Conservation (phyloP, 2,888 invertebrate species). For the Agrotis ipsilon region DNA sequence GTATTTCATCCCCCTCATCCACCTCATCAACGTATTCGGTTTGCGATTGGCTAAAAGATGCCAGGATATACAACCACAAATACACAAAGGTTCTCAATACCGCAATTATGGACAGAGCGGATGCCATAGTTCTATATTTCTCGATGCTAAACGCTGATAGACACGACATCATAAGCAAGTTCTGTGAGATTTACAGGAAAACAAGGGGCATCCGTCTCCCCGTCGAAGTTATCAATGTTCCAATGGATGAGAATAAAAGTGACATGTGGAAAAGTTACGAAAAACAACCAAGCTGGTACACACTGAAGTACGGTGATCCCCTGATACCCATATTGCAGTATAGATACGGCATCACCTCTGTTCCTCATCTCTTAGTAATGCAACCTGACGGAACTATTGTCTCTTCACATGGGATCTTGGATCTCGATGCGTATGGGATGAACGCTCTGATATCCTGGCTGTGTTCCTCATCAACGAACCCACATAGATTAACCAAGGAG, state of each 20-base stretch:
- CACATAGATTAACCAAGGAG: conserved; percentile 74
- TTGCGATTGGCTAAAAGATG: conserved; percentile 76
- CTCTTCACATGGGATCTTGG: conserved; percentile 77
- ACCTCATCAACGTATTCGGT: neutral
- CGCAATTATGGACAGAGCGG: conserved; percentile 78
- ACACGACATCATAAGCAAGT: conserved; percentile 76
- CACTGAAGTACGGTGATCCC: conserved; percentile 78
- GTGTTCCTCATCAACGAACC: conserved; percentile 66
- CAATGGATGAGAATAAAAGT: conserved; percentile 77
- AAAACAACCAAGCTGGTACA: conserved; percentile 86
- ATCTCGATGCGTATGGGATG: conserved; percentile 81
- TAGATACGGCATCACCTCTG: conserved; percentile 78
- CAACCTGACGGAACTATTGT: conserved; percentile 76
- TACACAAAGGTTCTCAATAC: conserved; percentile 66
- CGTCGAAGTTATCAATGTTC: conserved; percentile 83
- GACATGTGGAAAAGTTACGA: conserved; percentile 73
- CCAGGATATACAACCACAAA: conserved; percentile 76
- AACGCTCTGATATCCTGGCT: conserved; percentile 85
- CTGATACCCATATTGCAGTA: conserved; percentile 74
- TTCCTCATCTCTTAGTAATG: conserved; percentile 79
- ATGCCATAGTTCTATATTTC: conserved; percentile 80
- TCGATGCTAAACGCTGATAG: conserved; percentile 76
- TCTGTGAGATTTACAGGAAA: conserved; percentile 81
- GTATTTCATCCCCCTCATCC: neutral
- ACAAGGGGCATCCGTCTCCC: conserved; percentile 79